Evolutionary conservation across 2,797 vertebrate genomes (phyloP).

Genomic region (Phoxinus dragarum): DNA sequence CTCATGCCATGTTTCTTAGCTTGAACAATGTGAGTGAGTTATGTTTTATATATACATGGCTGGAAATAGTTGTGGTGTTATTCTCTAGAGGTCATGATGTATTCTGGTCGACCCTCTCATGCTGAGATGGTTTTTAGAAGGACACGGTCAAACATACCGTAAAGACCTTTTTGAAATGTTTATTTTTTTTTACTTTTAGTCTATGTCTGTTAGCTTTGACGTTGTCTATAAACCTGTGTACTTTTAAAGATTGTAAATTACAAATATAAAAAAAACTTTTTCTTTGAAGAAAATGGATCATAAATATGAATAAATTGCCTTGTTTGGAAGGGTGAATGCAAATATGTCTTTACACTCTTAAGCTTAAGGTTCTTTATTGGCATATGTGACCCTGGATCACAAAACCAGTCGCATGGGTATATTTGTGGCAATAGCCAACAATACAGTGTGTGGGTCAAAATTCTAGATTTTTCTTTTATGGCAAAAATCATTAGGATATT

Average conservation of each 20-base stretch:
- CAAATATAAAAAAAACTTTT: not conserved
- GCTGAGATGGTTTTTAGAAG: conserved; percentile 24
- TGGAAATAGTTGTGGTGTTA: conserved; percentile 50
- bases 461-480: too few relatives aligned
- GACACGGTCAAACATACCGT: not conserved
- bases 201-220: not conserved
- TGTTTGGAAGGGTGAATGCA: not conserved
- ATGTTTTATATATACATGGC: conserved; percentile 37
- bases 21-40: conserved; percentile 2
- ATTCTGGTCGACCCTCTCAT: conserved; percentile 25
- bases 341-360: not conserved
- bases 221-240: not conserved
- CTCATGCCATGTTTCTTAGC: conserved; percentile 15
- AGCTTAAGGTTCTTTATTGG: not conserved
- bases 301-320: not conserved
- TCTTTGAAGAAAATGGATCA: not conserved
- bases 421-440: too few relatives aligned
- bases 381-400: not conserved
- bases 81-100: conserved; percentile 39
- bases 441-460: too few relatives aligned
- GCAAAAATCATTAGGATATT: too few relatives aligned
- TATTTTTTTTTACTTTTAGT: not conserved
- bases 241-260: not conserved
- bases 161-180: conserved; percentile 6
- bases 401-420: too few relatives aligned